Percentiles rank a stretch among this genome's conserved stretches.
These are phyloP conservation scores for Doryteuthis pealeii DNA, from an alignment of 1,140 invertebrate species.

Conservation along the genomic window DNA sequence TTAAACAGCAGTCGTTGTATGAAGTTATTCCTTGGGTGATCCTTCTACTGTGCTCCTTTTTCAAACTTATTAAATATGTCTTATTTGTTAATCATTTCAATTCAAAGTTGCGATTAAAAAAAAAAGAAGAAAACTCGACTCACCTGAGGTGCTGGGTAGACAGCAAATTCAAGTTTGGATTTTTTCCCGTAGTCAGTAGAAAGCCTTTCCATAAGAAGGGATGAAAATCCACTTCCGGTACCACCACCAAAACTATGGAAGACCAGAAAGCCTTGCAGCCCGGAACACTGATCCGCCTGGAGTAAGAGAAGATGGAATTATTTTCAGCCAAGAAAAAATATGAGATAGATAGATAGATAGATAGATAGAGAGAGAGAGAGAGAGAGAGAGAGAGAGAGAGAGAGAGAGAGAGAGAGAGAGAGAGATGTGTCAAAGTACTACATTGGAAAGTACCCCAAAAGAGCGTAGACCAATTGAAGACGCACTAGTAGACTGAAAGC, in stretches of 20 bases:
- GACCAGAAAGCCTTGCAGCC: slow-evolving; percentile 71
- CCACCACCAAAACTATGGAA: slow-evolving; percentile 66
- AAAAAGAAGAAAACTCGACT: too few species aligned
- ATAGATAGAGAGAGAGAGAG: too few species aligned
- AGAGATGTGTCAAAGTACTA: too few species aligned
- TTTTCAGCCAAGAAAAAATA: neutral
- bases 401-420: neutral
- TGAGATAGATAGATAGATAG: too few species aligned
- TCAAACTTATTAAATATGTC: too few species aligned
- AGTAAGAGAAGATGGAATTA: neutral
- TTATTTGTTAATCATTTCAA: too few species aligned
- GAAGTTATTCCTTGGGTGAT: too few species aligned
- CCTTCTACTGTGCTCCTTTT: too few species aligned
- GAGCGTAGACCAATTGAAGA: too few species aligned
- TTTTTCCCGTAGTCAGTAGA: slow-evolving; percentile 88
- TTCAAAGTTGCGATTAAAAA: too few species aligned
- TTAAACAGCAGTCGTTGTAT: too few species aligned
- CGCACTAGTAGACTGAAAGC: too few species aligned
- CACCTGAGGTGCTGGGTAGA: slow-evolving; percentile 59
- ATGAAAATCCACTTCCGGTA: slow-evolving; percentile 85
- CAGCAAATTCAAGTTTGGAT: slow-evolving; percentile 69
- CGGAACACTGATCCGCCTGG: slow-evolving; percentile 75
- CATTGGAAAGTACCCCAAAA: neutral
- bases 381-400: neutral
- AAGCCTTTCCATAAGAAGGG: slow-evolving; percentile 84